phyloP scores from a whole-genome alignment of 2,797 vertebrate species.

The Sebastes kiyomatsui region DNA sequence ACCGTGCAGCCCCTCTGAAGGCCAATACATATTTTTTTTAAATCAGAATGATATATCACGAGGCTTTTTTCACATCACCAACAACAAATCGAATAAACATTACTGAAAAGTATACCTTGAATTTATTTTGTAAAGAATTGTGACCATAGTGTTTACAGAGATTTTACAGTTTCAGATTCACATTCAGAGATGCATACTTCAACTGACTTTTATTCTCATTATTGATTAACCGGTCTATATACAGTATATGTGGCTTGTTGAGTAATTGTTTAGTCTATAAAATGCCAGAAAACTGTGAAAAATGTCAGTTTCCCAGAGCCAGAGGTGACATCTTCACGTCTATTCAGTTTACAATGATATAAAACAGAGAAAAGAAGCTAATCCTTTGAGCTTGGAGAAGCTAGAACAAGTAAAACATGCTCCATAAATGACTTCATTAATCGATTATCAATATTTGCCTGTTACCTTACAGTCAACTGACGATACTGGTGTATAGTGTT shows the following conservation, averaged over 20 bases:
- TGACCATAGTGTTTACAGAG: too few species aligned
- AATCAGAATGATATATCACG: too few species aligned
- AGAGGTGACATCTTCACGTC: not conserved
- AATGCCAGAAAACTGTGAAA: not conserved
- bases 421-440: not conserved
- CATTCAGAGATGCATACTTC: not conserved
- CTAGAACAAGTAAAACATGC: not conserved
- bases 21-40: too few species aligned
- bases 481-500: too few species aligned
- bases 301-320: too few species aligned
- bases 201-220: not conserved
- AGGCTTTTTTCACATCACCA: too few species aligned
- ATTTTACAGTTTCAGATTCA: not conserved
- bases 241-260: not conserved
- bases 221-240: not conserved
- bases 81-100: too few species aligned
- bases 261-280: not conserved
- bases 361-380: too few species aligned
- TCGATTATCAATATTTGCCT: not conserved
- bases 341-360: too few species aligned
- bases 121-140: not conserved
- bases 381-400: too few species aligned
- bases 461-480: not conserved
- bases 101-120: not conserved
- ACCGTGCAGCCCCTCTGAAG: too few species aligned